Percentiles rank a stretch among this genome's conserved stretches.
Evolutionary conservation across 2,797 vertebrate species (phyloP).

Genomic region (Acipenser ruthenus): DNA sequence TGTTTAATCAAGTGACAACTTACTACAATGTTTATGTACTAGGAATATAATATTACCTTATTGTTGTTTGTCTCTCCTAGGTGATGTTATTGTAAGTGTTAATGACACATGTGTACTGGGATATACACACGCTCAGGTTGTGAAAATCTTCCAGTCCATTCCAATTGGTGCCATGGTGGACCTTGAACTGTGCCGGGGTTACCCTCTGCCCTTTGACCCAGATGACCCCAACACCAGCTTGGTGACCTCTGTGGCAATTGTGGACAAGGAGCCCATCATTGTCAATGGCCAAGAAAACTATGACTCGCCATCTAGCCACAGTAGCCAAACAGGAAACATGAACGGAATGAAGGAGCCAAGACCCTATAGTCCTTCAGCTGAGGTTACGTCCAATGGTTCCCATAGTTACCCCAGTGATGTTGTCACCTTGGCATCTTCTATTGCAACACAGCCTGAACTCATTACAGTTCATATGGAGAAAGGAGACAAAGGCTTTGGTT

Average conservation of each 20-base stretch:
- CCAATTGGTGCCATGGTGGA: slow-evolving; percentile 94
- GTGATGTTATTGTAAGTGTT: slow-evolving; percentile 94
- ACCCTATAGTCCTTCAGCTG: slow-evolving; percentile 74
- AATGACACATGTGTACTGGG: slow-evolving; percentile 92
- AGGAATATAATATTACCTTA: too few species aligned
- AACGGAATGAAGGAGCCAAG: slow-evolving; percentile 71
- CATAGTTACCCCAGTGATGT: slow-evolving; percentile 82
- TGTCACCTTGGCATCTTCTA: slow-evolving; percentile 90
- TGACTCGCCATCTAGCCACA: slow-evolving; percentile 79
- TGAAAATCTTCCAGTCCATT: slow-evolving; percentile 98
- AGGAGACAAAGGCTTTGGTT: slow-evolving; percentile 95
- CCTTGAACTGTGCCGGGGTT: slow-evolving; percentile 94
- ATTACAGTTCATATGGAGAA: slow-evolving; percentile 98
- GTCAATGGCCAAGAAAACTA: slow-evolving; percentile 92
- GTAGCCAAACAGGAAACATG: slow-evolving; percentile 73
- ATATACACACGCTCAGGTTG: slow-evolving; percentile 95
- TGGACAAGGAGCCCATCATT: slow-evolving; percentile 95
- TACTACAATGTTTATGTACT: too few species aligned
- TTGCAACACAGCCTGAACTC: slow-evolving; percentile 94
- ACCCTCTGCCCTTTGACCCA: slow-evolving; percentile 92
- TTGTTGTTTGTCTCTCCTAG: slow-evolving; percentile 41
- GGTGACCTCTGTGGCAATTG: slow-evolving; percentile 94
- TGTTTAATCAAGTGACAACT: too few species aligned
- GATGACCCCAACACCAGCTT: slow-evolving; percentile 97
- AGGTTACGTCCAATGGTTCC: slow-evolving; percentile 72